A percentile compares a stretch with the other conserved stretches of the same genome.
These are phyloP conservation scores for Busseola fusca DNA, from an alignment of 2,888 invertebrate genomes.

Conservation along the genomic window DNA sequence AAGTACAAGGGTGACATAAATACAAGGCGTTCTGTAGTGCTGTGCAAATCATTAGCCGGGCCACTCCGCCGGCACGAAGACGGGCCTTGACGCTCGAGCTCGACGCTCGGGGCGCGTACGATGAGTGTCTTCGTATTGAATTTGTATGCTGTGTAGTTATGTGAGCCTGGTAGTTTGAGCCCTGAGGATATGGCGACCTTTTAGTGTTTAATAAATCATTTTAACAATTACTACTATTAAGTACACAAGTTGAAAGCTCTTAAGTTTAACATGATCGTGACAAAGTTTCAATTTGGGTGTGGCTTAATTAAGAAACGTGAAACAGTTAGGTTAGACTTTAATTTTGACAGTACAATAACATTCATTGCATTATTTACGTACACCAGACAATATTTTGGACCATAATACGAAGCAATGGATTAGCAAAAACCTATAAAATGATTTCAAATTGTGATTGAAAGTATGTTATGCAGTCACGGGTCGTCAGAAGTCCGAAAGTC, in stretches of 20 bases:
- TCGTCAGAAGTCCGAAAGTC: too few relatives aligned
- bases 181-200: constrained; percentile 14
- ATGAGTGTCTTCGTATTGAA: constrained; percentile 57
- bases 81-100: constrained; percentile 64
- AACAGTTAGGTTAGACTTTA: neutral
- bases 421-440: neutral
- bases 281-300: neutral
- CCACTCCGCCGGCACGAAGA: constrained; percentile 57
- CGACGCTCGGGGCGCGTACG: constrained; percentile 58
- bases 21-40: constrained; percentile 57
- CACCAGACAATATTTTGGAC: neutral
- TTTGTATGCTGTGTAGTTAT: constrained; percentile 51
- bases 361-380: neutral
- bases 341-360: neutral
- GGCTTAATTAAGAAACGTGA: neutral
- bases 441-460: neutral
- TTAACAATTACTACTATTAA: constrained; percentile 12
- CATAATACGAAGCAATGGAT: neutral
- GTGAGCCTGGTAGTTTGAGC: constrained; percentile 36
- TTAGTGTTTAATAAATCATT: constrained; percentile 20
- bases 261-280: constrained; percentile 15
- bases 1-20: constrained; percentile 57
- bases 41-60: constrained; percentile 72
- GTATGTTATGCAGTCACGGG: neutral
- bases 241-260: neutral